Base-by-base conservation (phyloP, 2,888 invertebrate species). In the Tanaodytes sp. region DNA sequence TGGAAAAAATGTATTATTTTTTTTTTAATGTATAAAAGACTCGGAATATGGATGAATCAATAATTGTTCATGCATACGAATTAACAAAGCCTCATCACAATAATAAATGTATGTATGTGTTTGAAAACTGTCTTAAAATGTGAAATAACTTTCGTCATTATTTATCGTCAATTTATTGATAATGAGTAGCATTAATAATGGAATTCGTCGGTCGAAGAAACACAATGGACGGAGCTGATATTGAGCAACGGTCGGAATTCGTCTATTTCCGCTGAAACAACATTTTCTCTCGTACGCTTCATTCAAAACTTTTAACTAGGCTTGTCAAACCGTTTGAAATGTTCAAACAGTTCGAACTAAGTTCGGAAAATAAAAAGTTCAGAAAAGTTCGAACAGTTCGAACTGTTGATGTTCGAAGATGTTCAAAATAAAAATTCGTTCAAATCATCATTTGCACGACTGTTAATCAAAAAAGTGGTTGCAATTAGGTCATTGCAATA, bases 1-100 rank as follows among this genome's bases (percentile, higher is more conserved):
- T 39, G 39, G 68, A 72, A 72, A 68, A n/a, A n/a, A n/a, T n/a
- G n/a, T n/a, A n/a, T n/a, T 33, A 11, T 33, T n/a, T 33, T 12
- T 40, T 58, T 40, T 42, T 68, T 48, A 52, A 52, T n/a, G n/a
- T n/a, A n/a, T 37, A 48, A 51, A 64, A 52, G 39, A 55, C 58
- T 18, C n/a, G 16, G 15, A 51, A 27, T 43, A 11, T 48, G 62
- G 62, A 65, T 72, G 65, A 68, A 64, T 65, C 46, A 30, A 68
- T 72, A 68, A 72, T 72, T 67, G 64, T 72, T 68, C 64, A 64
- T 52, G 71, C 55, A 62, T 58, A 46, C 30, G 36, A 61, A 64
- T 63, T 62, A 63, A 66, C 64, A 65, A 65, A 61, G 57, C 64
- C 30, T 30, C 48, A 31, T 40, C 42, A 40, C 37, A 68, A 51